Conservation (phyloP, 2,797 vertebrate species). For the Anableps anableps region DNA sequence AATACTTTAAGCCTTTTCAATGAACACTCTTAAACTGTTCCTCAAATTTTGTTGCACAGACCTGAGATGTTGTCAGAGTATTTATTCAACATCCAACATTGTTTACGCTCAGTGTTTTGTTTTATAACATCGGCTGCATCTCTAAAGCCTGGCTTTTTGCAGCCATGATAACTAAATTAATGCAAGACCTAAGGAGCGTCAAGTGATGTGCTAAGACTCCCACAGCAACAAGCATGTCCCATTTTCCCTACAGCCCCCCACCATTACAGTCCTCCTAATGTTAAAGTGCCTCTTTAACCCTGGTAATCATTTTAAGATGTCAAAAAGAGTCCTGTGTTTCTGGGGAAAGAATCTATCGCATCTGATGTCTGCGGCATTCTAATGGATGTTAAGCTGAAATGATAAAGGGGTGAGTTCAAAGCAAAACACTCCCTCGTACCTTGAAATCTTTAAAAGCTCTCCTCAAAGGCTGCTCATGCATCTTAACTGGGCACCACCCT, state of each 20-base stretch:
- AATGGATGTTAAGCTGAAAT: conserved; percentile 70
- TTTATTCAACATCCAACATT: conserved; percentile 53
- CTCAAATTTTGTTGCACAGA: conserved; percentile 30
- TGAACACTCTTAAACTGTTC: conserved; percentile 23
- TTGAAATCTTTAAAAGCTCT: conserved; percentile 70
- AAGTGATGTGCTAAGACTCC: conserved; percentile 60
- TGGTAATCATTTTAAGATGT: conserved; percentile 76
- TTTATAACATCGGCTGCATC: conserved; percentile 67
- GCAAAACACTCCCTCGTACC: conserved; percentile 56
- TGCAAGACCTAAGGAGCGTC: conserved; percentile 59
- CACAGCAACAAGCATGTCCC: conserved; percentile 59
- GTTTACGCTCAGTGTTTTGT: conserved; percentile 60
- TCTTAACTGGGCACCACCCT: conserved; percentile 68
- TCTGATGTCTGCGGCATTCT: conserved; percentile 60
- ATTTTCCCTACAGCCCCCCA: conserved; percentile 50
- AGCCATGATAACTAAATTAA: conserved; percentile 66
- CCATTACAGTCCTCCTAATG: conserved; percentile 35
- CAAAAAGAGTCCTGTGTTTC: conserved; percentile 53
- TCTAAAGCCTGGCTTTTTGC: conserved; percentile 47
- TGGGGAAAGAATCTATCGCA: conserved; percentile 62
- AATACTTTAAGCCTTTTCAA: conserved; percentile 29
- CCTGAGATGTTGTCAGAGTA: conserved; percentile 32
- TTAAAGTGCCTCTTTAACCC: conserved; percentile 68
- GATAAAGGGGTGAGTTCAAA: conserved; percentile 72
- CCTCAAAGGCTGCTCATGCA: conserved; percentile 59